Percentiles rank a stretch among this genome's conserved stretches.
Conservation (phyloP, 2,888 invertebrate species). For the Lordiphosa andalusiaca region DNA sequence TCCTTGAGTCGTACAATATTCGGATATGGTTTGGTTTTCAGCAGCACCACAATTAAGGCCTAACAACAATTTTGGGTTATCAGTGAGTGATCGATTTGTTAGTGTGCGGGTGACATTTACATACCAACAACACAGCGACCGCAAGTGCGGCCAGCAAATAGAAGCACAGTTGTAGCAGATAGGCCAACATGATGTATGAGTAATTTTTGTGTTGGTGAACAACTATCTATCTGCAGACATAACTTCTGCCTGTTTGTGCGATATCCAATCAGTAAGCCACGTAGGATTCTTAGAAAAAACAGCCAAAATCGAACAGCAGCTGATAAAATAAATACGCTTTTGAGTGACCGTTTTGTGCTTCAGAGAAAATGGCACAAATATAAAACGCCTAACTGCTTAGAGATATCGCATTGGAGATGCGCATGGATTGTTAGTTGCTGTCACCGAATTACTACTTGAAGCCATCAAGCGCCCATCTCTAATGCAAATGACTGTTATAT, state of each 20-base stretch:
- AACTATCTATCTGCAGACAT: conserved; percentile 53
- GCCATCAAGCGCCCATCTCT: too few relatives aligned
- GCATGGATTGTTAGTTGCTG: too few relatives aligned
- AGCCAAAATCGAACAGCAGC: conserved; percentile 41
- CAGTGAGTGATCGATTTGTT: conserved; percentile 13
- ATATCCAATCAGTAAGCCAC: conserved; percentile 44
- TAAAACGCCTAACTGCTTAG: too few relatives aligned
- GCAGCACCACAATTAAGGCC: conserved; percentile 84
- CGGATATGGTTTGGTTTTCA: conserved; percentile 86
- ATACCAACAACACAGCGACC: conserved; percentile 36
- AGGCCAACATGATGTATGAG: conserved; percentile 40
- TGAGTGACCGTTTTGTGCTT: neutral
- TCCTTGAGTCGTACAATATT: conserved; percentile 85
- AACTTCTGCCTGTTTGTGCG: conserved; percentile 35
- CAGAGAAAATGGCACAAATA: too few relatives aligned
- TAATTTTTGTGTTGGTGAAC: conserved; percentile 1
- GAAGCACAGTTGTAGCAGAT: conserved; percentile 37
- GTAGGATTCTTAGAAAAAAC: conserved; percentile 44
- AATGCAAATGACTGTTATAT: too few relatives aligned
- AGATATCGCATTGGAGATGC: too few relatives aligned
- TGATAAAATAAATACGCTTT: conserved; percentile 34
- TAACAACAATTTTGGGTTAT: conserved; percentile 66
- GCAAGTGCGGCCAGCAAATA: conserved; percentile 35
- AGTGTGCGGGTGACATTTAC: conserved; percentile 18
- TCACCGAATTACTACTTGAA: too few relatives aligned